These are phyloP conservation scores for Pomatorhinus ruficollis DNA, from an alignment of 2,113 vertebrate species.

Conservation along the genomic window DNA sequence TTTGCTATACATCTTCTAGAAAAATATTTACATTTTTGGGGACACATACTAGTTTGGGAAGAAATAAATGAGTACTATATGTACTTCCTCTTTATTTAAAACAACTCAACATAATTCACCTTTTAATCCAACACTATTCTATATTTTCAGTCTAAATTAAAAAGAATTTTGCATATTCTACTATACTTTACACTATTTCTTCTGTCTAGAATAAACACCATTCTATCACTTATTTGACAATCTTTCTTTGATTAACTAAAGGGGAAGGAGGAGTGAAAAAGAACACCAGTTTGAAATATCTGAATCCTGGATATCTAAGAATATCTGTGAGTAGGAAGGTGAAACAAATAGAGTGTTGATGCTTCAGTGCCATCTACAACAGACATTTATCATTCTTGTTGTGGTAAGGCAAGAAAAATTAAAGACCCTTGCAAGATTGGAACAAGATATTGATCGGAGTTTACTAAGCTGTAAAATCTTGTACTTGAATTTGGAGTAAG, in stretches of 20 bases:
- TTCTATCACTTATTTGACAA: background rate
- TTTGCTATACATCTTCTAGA: background rate
- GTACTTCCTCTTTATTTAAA: background rate
- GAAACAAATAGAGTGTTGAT: background rate
- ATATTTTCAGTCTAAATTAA: background rate
- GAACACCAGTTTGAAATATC: background rate
- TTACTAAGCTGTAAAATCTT: background rate
- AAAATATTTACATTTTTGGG: background rate
- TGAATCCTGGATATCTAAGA: background rate
- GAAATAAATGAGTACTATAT: background rate
- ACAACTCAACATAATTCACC: background rate
- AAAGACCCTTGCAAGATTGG: background rate
- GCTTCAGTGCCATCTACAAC: background rate
- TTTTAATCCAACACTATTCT: background rate
- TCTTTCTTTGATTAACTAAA: background rate
- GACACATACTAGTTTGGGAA: background rate
- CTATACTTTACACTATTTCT: background rate
- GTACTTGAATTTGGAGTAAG: background rate
- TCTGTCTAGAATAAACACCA: background rate
- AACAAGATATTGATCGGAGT: slow-evolving; percentile 39
- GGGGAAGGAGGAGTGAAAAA: background rate
- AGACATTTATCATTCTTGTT: slow-evolving; percentile 40
- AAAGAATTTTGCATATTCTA: background rate
- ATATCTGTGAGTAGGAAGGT: background rate
- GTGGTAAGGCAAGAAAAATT: background rate